Conservation (phyloP, 2,888 invertebrate genomes). For the Nomada ruficornis region DNA sequence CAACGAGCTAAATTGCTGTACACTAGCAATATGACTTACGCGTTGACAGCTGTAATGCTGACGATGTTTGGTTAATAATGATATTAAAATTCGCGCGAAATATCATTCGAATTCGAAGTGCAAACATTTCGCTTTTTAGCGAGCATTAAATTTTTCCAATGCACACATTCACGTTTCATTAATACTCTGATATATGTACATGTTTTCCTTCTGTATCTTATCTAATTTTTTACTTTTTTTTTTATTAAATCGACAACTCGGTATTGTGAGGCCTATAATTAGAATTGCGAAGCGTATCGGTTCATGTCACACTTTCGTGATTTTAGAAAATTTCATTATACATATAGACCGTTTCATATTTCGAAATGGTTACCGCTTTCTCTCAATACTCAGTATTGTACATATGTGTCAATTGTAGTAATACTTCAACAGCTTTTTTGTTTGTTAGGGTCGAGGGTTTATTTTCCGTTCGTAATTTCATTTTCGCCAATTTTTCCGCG, state of each 20-base stretch:
- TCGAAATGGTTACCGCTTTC: slow-evolving; percentile 17
- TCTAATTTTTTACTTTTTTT: not conserved
- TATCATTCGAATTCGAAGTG: slow-evolving; percentile 38
- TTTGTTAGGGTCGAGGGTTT: not conserved
- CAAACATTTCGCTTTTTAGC: not conserved
- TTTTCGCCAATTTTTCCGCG: not conserved
- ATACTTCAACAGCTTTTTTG: not conserved
- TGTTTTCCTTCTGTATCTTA: slow-evolving; percentile 20
- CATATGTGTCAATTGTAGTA: not conserved
- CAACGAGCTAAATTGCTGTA: slow-evolving; percentile 15
- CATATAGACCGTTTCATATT: slow-evolving; percentile 22
- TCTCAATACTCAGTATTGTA: not conserved
- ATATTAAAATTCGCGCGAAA: slow-evolving; percentile 24
- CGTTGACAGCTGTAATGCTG: slow-evolving; percentile 31
- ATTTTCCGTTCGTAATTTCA: not conserved
- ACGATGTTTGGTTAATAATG: slow-evolving; percentile 24
- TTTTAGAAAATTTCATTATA: slow-evolving; percentile 46
- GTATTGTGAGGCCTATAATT: slow-evolving; percentile 2
- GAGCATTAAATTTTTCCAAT: not conserved
- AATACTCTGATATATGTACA: not conserved
- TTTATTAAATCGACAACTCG: not conserved
- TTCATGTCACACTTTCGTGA: slow-evolving; percentile 51
- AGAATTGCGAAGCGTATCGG: slow-evolving; percentile 31
- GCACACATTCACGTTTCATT: not conserved
- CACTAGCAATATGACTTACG: slow-evolving; percentile 5